Conservation (phyloP, 2,888 invertebrate genomes). For the Tiphia femorata region DNA sequence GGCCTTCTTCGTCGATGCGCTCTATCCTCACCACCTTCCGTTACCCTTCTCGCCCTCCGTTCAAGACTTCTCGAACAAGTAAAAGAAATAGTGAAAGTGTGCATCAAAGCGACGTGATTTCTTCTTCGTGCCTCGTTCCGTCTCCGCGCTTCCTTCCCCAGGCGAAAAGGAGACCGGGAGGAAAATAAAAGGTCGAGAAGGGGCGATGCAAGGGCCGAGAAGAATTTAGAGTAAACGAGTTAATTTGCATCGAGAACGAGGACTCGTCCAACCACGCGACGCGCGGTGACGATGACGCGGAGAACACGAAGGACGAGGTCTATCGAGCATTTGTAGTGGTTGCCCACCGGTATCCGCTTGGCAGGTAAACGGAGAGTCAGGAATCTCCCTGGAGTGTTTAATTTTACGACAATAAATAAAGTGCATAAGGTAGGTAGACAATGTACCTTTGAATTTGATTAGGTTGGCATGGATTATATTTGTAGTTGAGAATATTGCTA, state of each 20-base stretch:
- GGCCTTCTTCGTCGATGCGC: not conserved
- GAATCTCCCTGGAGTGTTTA: too few species aligned
- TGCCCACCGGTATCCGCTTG: too few species aligned
- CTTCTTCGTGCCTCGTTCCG: conserved; percentile 16
- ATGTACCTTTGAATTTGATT: too few species aligned
- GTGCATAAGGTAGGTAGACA: too few species aligned
- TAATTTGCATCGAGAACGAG: conserved; percentile 53
- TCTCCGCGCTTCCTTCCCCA: conserved; percentile 3
- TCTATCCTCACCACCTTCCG: not conserved
- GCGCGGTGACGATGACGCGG: conserved; percentile 30
- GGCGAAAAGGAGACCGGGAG: conserved; percentile 14
- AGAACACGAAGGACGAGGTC: conserved; percentile 3
- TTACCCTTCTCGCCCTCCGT: too few species aligned
- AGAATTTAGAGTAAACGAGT: conserved; percentile 50
- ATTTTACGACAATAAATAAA: too few species aligned
- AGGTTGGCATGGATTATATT: not conserved
- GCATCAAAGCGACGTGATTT: conserved; percentile 37
- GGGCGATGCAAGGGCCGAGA: conserved; percentile 20
- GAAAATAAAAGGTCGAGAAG: conserved; percentile 23
- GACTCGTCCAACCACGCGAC: conserved; percentile 15
- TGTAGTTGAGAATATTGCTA: not conserved
- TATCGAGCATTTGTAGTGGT: too few species aligned
- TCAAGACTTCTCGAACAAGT: conserved; percentile 10
- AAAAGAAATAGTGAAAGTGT: conserved; percentile 38
- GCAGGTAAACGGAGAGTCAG: too few species aligned